Evolutionary conservation across 1,140 invertebrate species (phyloP), one percentile per base, ranked within the genome.

Genomic region (Drosophila sucinea): DNA sequence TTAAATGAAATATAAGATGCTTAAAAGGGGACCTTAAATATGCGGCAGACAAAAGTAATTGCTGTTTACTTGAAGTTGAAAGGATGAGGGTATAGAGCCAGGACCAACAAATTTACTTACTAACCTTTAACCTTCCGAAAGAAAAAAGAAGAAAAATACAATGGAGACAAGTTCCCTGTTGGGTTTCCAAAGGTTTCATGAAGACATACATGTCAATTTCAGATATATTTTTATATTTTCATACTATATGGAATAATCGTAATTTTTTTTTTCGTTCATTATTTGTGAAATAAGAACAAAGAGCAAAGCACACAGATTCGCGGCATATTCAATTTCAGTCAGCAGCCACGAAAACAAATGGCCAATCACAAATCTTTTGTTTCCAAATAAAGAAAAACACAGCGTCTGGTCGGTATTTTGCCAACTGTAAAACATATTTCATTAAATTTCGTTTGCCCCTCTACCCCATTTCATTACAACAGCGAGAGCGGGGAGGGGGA

Each of bases 281-380:
- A 69, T 62, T 76, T 76, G 57, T 70, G 10, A 55, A 70, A 63
- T 32, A 77, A 55, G 44, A 62, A 62, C 67, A 75, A 70, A 62
- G 35, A n/a, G 17, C 11, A 11, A 27, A 35, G 8, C 25, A n/a
- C 17, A n/a, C 51, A 62, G 17, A 41, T 32, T 11, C 7, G 4
- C 29, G 27, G 47, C 56, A 64, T 76, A 72, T 87, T 87, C 82
- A 86, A 85, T 85, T 87, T 87, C 68, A 70, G n/a, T 38, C 66
- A n/a, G 58, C 68, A 23, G 23, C 7, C 44, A 10, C 23, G 23
- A 87, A 68, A 87, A 87, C 75, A 85, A 85, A 87, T 85, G 79
- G 68, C 40, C 60, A 69, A 73, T 67, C 71, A 81, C 79, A 87
- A 85, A 85, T 85, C 83, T 82, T 73, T 38, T 57, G 33, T 40